phyloP scores from a whole-genome alignment of 2,888 invertebrate species.

The Biston betularia region DNA sequence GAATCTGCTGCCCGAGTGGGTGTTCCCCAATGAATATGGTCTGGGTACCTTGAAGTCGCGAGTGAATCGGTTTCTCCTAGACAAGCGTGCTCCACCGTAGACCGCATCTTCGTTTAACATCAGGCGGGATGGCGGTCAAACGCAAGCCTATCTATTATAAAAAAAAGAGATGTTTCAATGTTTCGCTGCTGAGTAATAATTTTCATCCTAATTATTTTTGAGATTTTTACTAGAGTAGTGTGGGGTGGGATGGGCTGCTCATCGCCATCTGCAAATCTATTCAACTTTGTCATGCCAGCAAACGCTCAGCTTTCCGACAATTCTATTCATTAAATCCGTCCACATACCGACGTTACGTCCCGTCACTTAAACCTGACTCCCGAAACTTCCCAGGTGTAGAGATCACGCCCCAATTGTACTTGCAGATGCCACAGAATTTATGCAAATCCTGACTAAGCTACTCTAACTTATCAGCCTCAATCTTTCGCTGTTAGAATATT shows the following conservation, averaged over 20 bases:
- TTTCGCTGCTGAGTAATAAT: no score
- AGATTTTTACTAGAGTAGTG: no score
- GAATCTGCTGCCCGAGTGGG: no score
- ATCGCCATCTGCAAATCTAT: neutral
- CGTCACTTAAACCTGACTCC: slow-evolving; percentile 23
- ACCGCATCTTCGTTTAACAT: no score
- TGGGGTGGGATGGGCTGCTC: neutral
- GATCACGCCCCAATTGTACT: slow-evolving; percentile 62
- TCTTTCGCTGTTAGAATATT: slow-evolving; percentile 51
- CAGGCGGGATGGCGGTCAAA: no score
- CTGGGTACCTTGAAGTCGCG: no score
- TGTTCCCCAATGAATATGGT: no score
- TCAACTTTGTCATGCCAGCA: slow-evolving; percentile 2
- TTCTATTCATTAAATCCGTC: slow-evolving; percentile 16
- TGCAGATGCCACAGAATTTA: slow-evolving; percentile 66
- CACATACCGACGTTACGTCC: slow-evolving; percentile 8
- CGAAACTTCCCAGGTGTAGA: slow-evolving; percentile 48
- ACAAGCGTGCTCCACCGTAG: no score
- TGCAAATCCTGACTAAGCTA: slow-evolving; percentile 62
- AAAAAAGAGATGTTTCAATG: no score
- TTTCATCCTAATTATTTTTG: no score
- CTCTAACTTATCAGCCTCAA: slow-evolving; percentile 56
- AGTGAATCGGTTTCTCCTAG: no score
- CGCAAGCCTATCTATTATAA: no score
- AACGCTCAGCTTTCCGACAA: slow-evolving; percentile 10